These are phyloP conservation scores for Lithophane ornitopus DNA, from an alignment of 2,888 invertebrate species.

Conservation along the genomic window DNA sequence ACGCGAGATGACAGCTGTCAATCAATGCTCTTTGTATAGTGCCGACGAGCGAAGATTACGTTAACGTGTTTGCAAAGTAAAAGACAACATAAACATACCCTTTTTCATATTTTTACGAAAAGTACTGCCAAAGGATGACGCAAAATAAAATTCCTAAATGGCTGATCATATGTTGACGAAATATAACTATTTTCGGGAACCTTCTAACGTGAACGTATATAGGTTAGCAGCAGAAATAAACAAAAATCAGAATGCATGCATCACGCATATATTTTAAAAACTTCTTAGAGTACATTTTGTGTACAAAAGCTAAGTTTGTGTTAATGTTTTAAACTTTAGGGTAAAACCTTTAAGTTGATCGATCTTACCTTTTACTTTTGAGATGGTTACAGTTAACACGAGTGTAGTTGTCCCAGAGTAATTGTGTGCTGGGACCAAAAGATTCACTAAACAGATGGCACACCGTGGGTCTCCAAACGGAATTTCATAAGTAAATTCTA, in stretches of 20 bases:
- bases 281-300: slow-evolving; percentile 49
- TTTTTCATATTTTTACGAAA: slow-evolving; percentile 23
- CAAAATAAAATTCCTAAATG: slow-evolving; percentile 57
- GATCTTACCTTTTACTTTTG: neutral
- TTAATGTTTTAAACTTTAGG: slow-evolving; percentile 27
- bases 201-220: slow-evolving; percentile 53
- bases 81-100: slow-evolving; percentile 3
- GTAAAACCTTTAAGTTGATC: slow-evolving; percentile 9
- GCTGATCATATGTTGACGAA: slow-evolving; percentile 60
- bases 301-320: slow-evolving; percentile 30
- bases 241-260: slow-evolving; percentile 58
- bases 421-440: neutral
- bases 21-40: slow-evolving; percentile 18
- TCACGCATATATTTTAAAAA: slow-evolving; percentile 49
- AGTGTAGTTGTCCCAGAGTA: neutral
- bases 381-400: neutral
- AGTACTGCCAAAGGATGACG: slow-evolving; percentile 46
- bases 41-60: slow-evolving; percentile 4
- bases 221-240: slow-evolving; percentile 62
- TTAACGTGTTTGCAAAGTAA: slow-evolving; percentile 3
- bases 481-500: neutral
- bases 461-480: neutral
- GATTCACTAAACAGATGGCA: neutral
- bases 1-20: slow-evolving; percentile 36
- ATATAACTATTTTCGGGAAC: slow-evolving; percentile 60